phyloP scores from a whole-genome alignment of 2,888 invertebrate genomes.

The Folsomia manolachei region DNA sequence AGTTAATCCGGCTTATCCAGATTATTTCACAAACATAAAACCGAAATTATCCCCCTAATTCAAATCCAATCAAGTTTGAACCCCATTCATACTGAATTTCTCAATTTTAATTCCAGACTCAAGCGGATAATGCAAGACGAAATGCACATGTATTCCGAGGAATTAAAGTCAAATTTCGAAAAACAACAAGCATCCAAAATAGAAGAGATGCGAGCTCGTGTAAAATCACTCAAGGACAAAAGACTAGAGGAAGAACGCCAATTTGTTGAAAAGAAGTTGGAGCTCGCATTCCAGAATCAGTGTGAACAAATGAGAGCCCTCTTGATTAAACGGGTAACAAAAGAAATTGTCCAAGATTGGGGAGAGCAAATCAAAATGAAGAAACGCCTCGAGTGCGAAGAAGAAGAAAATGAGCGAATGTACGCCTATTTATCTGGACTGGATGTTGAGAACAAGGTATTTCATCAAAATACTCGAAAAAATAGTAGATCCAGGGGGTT shows the following conservation, averaged over 20 bases:
- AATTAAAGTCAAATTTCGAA: slow-evolving; percentile 36
- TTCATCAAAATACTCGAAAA: no score
- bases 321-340: slow-evolving; percentile 37
- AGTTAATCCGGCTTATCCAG: no score
- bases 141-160: slow-evolving; percentile 27
- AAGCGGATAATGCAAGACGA: slow-evolving; percentile 43
- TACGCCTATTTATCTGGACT: slow-evolving; percentile 38
- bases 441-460: slow-evolving; percentile 46
- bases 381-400: slow-evolving; percentile 40
- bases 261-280: slow-evolving; percentile 44
- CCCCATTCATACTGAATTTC: not conserved
- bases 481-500: no score
- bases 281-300: slow-evolving; percentile 42
- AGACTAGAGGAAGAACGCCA: slow-evolving; percentile 39
- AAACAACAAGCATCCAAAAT: slow-evolving; percentile 37
- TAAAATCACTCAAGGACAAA: slow-evolving; percentile 32
- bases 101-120: slow-evolving; percentile 27
- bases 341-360: slow-evolving; percentile 46
- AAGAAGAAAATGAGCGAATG: slow-evolving; percentile 42
- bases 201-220: slow-evolving; percentile 42
- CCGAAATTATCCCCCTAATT: no score
- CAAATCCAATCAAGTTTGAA: no score
- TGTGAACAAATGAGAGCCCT: slow-evolving; percentile 45
- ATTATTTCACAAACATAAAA: no score
- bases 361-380: slow-evolving; percentile 43